Evolutionary conservation across 2,113 vertebrate genomes (phyloP).

Genomic region (Vulpes ferrilata): DNA sequence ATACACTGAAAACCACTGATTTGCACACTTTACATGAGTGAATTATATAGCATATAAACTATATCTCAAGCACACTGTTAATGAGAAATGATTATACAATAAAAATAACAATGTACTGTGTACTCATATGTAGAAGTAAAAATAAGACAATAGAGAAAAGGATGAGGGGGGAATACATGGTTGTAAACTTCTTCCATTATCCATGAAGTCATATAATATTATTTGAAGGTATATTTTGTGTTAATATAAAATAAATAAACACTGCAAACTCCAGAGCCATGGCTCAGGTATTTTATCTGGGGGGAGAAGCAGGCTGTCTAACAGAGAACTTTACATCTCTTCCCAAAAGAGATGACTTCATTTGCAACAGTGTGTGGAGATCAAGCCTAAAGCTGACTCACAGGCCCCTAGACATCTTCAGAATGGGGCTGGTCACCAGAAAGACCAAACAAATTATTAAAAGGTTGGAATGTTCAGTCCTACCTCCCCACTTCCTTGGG

Average conservation of each 20-base stretch:
- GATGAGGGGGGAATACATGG: neutral
- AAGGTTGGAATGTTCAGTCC: neutral
- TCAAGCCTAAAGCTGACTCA: neutral
- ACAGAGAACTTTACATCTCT: neutral
- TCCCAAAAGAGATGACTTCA: neutral
- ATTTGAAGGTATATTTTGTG: neutral
- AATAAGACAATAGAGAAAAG: neutral
- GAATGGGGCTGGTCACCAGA: neutral
- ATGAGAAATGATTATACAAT: slow-evolving; percentile 29
- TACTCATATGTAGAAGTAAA: neutral
- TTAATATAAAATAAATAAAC: neutral
- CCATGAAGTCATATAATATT: neutral
- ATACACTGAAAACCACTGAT: neutral
- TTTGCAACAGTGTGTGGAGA: neutral
- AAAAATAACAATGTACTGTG: neutral
- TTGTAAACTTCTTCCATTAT: slow-evolving; percentile 18
- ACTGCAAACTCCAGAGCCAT: neutral
- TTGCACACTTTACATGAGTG: neutral
- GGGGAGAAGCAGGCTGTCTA: neutral
- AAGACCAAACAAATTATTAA: neutral
- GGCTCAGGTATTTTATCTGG: neutral
- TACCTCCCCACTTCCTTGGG: neutral
- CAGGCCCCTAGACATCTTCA: neutral
- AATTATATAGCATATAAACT: slow-evolving; percentile 28
- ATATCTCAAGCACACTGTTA: neutral